Conservation (phyloP, 2,797 vertebrate genomes). For the Rhynchonycteris naso region DNA sequence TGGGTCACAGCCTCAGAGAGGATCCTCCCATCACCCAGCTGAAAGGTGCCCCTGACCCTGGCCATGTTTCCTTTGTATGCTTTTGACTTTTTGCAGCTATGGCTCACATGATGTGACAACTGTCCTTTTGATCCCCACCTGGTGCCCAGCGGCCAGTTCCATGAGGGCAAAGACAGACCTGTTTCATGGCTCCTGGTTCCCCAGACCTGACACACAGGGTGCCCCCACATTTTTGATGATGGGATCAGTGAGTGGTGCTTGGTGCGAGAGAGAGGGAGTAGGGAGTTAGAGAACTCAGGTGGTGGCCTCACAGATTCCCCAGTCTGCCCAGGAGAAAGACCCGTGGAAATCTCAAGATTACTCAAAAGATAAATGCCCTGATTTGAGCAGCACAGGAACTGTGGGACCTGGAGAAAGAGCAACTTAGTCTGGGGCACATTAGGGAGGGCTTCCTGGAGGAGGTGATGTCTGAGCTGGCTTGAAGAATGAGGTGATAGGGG, state of each 20-base stretch:
- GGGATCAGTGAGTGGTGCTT: not conserved
- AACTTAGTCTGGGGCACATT: not conserved
- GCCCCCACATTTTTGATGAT: not conserved
- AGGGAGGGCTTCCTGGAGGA: conserved; percentile 49
- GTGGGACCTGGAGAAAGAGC: not conserved
- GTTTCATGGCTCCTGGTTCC: not conserved
- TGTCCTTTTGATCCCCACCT: not conserved
- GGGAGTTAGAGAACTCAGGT: not conserved
- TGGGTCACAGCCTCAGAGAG: too few species aligned
- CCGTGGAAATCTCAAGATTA: not conserved
- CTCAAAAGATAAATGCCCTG: not conserved
- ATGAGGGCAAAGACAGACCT: not conserved
- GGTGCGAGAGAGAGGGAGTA: not conserved
- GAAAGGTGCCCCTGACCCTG: not conserved
- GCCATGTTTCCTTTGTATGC: not conserved
- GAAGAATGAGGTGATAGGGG: not conserved
- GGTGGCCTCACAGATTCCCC: not conserved
- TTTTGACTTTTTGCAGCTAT: not conserved
- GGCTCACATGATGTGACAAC: not conserved
- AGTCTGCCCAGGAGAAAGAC: not conserved
- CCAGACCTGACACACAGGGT: not conserved
- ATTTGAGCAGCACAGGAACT: not conserved
- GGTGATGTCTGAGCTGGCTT: not conserved
- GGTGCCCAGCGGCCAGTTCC: not conserved
- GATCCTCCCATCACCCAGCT: not conserved